Base-by-base conservation (phyloP, 2,113 vertebrate genomes). In the Lophochroa leadbeateri region DNA sequence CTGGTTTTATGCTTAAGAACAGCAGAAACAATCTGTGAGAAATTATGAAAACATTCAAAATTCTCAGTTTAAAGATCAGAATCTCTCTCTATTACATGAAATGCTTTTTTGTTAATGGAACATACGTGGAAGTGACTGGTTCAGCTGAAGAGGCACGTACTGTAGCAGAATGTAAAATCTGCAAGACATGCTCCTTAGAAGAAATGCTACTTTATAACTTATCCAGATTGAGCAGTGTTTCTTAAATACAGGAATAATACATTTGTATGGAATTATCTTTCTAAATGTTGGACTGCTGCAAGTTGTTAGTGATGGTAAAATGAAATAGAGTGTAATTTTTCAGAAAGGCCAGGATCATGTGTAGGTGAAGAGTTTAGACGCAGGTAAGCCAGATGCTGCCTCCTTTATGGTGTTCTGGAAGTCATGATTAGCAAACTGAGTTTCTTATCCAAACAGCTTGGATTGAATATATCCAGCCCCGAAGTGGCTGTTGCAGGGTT, bases 341-440 rank as follows among this genome's bases (percentile, higher is more conserved):
- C 76, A 84, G 33, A 27, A 91, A 37, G 81, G 63, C 43, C 29
- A 33, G 81, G n/a, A 25, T 94, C 52, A 57, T 44, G 21, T 31
- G 28, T 70, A 61, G 53, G 52, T 86, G 31, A 75, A 78, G 61
- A 92, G 81, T 92, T 91, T 92, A 77, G 71, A 31, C 35, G 8
- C 41, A 21, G 57, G 13, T 91, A 88, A 97, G 76, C 60, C 78
- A 88, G 88, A 46, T 20, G n/a, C 50, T 41, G 65, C 84, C 23
- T 96, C 57, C 80, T 46, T 92, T 91, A 58, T 39, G 35, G 43
- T 52, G 47, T 90, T 93, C 83, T 90, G 57, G 43, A 94, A 79
- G 79, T 80, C 3, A 13, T 89, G 87, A 69, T 95, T 89, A 91
- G 76, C 43, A 87, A 52, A 64, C 46, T 13, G 55, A 41, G 12